Conservation (phyloP, 2,888 invertebrate species). For the Trichopria drosophilae region DNA sequence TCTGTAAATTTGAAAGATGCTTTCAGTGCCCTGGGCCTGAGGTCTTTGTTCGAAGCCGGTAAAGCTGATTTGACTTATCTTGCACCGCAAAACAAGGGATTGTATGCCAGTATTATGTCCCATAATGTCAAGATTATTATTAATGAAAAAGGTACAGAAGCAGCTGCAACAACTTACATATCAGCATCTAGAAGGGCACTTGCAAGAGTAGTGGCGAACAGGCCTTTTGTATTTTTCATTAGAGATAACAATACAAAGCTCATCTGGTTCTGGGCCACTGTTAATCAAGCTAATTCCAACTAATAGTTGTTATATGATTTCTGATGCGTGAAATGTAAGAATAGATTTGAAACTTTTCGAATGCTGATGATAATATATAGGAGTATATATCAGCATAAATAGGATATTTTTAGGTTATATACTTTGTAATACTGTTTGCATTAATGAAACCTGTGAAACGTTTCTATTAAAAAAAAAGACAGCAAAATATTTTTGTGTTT, state of each 20-base stretch:
- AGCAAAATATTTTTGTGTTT: no score
- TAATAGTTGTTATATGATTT: no score
- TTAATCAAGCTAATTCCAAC: slow-evolving; percentile 62
- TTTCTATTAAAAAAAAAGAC: no score
- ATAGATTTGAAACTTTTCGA: no score
- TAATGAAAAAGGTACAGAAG: slow-evolving; percentile 71
- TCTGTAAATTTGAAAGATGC: slow-evolving; percentile 63
- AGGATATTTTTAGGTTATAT: no score
- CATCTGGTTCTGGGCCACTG: slow-evolving; percentile 71
- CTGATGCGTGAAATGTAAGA: no score
- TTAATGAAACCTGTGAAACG: no score
- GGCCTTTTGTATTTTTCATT: slow-evolving; percentile 75
- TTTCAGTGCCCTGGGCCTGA: slow-evolving; percentile 65
- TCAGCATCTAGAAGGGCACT: slow-evolving; percentile 61
- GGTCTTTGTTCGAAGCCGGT: slow-evolving; percentile 65
- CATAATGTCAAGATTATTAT: slow-evolving; percentile 69
- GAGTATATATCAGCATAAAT: no score
- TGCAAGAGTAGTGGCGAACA: slow-evolving; percentile 62
- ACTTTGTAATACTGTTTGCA: no score
- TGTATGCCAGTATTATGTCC: slow-evolving; percentile 65
- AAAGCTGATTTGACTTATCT: slow-evolving; percentile 72
- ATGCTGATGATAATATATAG: no score
- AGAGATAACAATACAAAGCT: slow-evolving; percentile 68
- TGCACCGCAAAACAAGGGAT: slow-evolving; percentile 59
- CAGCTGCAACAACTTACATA: slow-evolving; percentile 68